These are phyloP conservation scores for Mythimna ferrago DNA, from an alignment of 2,888 invertebrate species.

Conservation along the genomic window DNA sequence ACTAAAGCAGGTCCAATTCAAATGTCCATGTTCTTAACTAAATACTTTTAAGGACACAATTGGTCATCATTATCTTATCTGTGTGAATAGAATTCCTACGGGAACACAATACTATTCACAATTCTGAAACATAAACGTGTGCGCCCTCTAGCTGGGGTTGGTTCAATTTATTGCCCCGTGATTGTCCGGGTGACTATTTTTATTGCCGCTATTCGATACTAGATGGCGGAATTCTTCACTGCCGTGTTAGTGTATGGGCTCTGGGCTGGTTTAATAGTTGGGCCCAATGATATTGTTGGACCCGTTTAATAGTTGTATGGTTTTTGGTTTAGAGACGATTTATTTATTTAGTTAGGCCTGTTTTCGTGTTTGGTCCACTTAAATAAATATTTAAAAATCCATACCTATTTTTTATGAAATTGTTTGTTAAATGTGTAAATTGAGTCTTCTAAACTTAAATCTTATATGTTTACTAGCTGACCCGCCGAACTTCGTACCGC, in stretches of 20 bases:
- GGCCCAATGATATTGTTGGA: too few relatives aligned
- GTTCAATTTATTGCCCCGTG: slow-evolving; percentile 48
- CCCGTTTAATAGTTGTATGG: not conserved
- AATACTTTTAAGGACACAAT: not conserved
- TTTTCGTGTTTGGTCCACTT: too few relatives aligned
- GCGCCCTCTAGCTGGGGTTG: slow-evolving; percentile 60
- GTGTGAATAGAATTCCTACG: too few relatives aligned
- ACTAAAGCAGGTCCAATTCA: too few relatives aligned
- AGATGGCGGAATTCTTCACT: slow-evolving; percentile 68
- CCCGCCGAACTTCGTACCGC: too few relatives aligned
- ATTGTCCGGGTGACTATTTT: slow-evolving; percentile 58
- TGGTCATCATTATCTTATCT: not conserved
- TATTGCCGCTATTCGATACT: slow-evolving; percentile 75
- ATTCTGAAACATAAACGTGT: slow-evolving; percentile 10
- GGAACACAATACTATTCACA: not conserved
- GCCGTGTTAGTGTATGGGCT: not conserved
- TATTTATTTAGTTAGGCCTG: not conserved
- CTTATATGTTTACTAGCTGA: too few relatives aligned
- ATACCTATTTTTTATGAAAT: too few relatives aligned
- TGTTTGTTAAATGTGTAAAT: too few relatives aligned
- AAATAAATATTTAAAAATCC: too few relatives aligned
- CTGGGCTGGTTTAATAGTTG: not conserved
- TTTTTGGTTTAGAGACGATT: not conserved
- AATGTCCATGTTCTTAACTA: too few relatives aligned
- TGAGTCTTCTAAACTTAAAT: too few relatives aligned